Evolutionary conservation across 2,888 invertebrate species (phyloP), one percentile per base, ranked within the genome.

Genomic region (Netelia virgata): DNA sequence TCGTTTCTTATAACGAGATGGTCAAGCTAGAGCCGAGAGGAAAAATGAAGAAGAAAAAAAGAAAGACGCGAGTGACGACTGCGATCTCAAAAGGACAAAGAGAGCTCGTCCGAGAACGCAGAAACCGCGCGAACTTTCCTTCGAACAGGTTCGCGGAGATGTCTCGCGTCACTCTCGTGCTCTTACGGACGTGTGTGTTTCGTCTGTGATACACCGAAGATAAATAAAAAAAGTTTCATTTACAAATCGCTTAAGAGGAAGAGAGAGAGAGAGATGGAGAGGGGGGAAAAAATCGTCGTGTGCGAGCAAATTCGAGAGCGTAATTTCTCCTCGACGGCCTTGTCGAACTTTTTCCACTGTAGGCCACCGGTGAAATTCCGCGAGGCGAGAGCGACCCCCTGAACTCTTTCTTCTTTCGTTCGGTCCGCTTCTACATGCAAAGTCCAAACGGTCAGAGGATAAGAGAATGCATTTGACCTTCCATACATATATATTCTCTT

Each of bases 241-340:
- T 57, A 23, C 68, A 57, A 53, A 79, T 84, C 64, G 59, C 50
- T 53, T 8, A 57, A 69, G 50, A 66, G 28, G 23, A 53, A 16
- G 66, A 20, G 66, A 80, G 72, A 16, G 66, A 20, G 66, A 80
- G 72, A 28, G 68, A 72, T 50, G 36, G 79, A 66, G 69, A 78
- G 76, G 47, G 28, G 76, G 47, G 18, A 77, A 20, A 77, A 76
- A 59, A 76, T 59, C 43, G 11, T 14, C 41, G 20, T 47, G 77
- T 50, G 59, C 20, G 63, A 73, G 74, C 41, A 23, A 55, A 61
- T 41, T 57, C 53, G 70, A 82, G 73, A 78, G 72, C 80, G 61
- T 23, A 90, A 90, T 90, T 91, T 90, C 90, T 86, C 89, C 88
- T 83, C 63, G 85, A 76, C 84, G 89, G 87, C 90, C 90, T 91